Evolutionary conservation across 2,113 vertebrate species (phyloP).

Genomic region (Erpornis zantholeuca): DNA sequence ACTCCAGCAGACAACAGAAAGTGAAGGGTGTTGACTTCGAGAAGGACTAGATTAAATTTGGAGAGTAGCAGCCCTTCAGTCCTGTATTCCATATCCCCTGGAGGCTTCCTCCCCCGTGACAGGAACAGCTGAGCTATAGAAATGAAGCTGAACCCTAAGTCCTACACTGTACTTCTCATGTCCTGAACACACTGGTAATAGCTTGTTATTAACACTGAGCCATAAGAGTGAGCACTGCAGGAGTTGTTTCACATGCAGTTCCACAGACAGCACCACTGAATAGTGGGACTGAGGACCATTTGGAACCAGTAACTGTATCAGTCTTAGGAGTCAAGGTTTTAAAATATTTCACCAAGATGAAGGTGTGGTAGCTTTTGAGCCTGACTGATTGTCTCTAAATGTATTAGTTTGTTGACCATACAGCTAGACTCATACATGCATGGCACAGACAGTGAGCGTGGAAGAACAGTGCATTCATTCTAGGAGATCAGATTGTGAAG

Average conservation of each 20-base stretch:
- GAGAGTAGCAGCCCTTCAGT: not conserved
- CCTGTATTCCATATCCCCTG: not conserved
- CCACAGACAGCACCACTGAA: not conserved
- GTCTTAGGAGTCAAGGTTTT: not conserved
- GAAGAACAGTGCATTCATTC: not conserved
- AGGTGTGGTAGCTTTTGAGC: not conserved
- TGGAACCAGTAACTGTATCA: not conserved
- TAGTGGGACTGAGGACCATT: not conserved
- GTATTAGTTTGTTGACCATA: not conserved
- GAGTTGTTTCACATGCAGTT: not conserved
- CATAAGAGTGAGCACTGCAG: not conserved
- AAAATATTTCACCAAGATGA: not conserved
- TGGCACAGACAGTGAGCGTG: not conserved
- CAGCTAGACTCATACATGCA: not conserved
- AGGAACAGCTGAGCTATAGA: not conserved
- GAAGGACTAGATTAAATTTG: not conserved
- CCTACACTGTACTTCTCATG: not conserved
- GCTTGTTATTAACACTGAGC: not conserved
- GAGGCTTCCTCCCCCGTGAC: not conserved
- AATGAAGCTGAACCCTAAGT: not conserved
- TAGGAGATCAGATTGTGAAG: not conserved
- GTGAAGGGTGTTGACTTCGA: not conserved
- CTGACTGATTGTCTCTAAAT: not conserved
- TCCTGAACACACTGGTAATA: not conserved
- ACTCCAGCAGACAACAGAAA: not conserved